Evolutionary conservation across 2,888 invertebrate species (phyloP), one percentile per base, ranked within the genome.

Genomic region (Tridacna crocea): DNA sequence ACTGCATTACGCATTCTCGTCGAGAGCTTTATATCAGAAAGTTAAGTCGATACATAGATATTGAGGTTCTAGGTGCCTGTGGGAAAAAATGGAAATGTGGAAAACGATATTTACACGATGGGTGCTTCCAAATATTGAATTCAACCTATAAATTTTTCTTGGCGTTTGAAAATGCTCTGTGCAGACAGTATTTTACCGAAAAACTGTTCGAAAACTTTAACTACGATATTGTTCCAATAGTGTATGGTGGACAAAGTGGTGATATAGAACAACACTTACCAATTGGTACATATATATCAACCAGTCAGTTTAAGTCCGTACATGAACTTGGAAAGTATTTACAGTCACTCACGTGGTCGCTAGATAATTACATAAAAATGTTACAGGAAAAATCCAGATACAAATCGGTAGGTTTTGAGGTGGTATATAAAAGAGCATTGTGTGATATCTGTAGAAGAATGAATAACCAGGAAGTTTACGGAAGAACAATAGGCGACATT

Each of bases 161-260:
- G 24, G 75, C 85, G 19, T 85, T 85, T 68, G 85, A 85, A 75
- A 85, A 83, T 24, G 51, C 82, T 3, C 70, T 85, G 48, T 85
- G 85, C 68, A 74, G 75, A 17, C 73, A 77, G 10, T 85, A 82
- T 66, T 79, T 85, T 66, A 74, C 85, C 2, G 82, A 85, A 58
- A 85, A 85, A 61, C 22, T 85, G 11, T 83, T 70, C 36, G 80
- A 85, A 26, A 85, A 85, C 36, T 85, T 55, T 55, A 82, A 82
- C 26, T 83, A 78, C 55, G 85, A 85, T 47, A 76, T 74, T 51
- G 72, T 85, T 27, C 36, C 74, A 0, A 63, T 85, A n/a, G 77
- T 79, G 0, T 46, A 80, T 10, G 85, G 85, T 24, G 85, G 85
- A 12, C 48, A 36, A 8, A 72, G 51, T 19, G 76, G 47, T 1